These are phyloP conservation scores for Deroplatys truncata DNA, from an alignment of 2,888 invertebrate genomes.

Conservation along the genomic window DNA sequence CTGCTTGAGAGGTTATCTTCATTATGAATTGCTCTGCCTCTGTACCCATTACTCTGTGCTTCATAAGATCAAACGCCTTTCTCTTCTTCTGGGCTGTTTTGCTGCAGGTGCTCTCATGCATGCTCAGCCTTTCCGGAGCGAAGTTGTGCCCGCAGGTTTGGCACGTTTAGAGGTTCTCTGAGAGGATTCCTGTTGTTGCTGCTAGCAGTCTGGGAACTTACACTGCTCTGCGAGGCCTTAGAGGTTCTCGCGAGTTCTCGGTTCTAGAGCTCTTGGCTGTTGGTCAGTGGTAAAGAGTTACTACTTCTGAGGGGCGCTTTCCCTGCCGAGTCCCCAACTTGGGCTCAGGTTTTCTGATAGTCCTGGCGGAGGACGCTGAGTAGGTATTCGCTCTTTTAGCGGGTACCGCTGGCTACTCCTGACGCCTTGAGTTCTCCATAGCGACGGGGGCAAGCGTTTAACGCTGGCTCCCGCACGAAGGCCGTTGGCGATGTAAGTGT, in stretches of 20 bases:
- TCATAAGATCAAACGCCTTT: constrained; percentile 87
- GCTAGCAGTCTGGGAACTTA: neutral
- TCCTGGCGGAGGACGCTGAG: no score
- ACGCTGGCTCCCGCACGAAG: constrained; percentile 1
- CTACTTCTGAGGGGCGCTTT: no score
- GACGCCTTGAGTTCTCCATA: neutral
- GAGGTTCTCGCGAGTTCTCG: no score
- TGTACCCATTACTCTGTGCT: constrained; percentile 83
- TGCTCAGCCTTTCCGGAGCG: constrained; percentile 70
- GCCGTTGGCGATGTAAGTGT: constrained; percentile 25
- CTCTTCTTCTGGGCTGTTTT: constrained; percentile 75
- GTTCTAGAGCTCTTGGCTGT: no score
- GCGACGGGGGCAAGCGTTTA: neutral
- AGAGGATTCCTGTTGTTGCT: neutral
- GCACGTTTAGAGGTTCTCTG: constrained; percentile 56
- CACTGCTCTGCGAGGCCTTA: neutral
- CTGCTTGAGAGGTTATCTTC: constrained; percentile 39
- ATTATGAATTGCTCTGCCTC: constrained; percentile 75
- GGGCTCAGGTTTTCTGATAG: neutral
- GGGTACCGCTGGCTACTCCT: neutral
- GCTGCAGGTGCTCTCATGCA: constrained; percentile 82
- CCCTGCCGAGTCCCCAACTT: no score
- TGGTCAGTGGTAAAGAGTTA: no score
- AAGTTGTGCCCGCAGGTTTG: constrained; percentile 75
- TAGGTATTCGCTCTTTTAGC: neutral